Evolutionary conservation across 2,888 invertebrate genomes (phyloP), one percentile per base, ranked within the genome.

Genomic region (Harpalus rufipes): DNA sequence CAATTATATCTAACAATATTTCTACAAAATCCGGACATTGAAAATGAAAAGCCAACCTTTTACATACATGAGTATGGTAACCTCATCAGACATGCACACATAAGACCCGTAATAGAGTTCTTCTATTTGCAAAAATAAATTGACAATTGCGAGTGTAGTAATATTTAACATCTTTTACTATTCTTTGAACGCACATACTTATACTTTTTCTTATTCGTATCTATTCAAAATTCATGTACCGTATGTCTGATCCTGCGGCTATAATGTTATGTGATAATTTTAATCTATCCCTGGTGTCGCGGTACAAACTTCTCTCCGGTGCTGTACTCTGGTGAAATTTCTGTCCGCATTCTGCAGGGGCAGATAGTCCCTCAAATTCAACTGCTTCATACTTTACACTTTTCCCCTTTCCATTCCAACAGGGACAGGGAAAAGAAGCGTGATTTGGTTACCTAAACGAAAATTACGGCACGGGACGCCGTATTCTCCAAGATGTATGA

Each of bases 231-330:
- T 68, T 68, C 68, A 68, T 68, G 68, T 39, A 39, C 39, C n/a
- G 63, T 63, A 63, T 63, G 63, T 21, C 63, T 21, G 63, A 63
- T 63, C 72, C n/a, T 14, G 68, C n/a, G 72, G 72, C 18, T 32
- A 12, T 74, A 74, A 74, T 74, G 44, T 74, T 78, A 58, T 78
- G 78, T 25, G 78, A 78, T 78, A 78, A 78, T 78, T 78, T 78
- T 78, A 78, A 78, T 78, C 78, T 78, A 58, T 78, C 58, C 78
- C 56, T 58, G 58, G 78, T 58, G 56, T 18, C n/a, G 5, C n/a
- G n/a, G 56, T 25, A 18, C 78, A 78, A 56, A 78, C 56, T 78
- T 78, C 56, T 25, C 21, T 63, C 44, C 44, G 12, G 44, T 32
- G 44, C 44, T 51, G 44, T 51, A 51, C 72, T 32, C 72, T 2